Evolutionary conservation across 2,888 invertebrate genomes (phyloP).

Genomic region (Ormyrus labotus): DNA sequence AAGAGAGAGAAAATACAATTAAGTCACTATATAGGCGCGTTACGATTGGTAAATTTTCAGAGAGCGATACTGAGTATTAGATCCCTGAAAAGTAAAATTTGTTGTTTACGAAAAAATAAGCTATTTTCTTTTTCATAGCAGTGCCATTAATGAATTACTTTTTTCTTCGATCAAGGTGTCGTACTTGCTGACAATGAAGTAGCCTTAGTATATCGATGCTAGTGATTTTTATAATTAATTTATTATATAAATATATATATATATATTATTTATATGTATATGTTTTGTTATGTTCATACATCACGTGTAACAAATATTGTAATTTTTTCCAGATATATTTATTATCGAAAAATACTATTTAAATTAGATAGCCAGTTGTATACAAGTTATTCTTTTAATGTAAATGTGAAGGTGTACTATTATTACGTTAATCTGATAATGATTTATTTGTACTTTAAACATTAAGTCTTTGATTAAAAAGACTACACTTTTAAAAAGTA

Average conservation of each 20-base stretch:
- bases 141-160: conserved; percentile 55
- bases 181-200: conserved; percentile 58
- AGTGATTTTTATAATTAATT: conserved; percentile 59
- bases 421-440: conserved; percentile 50
- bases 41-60: conserved; percentile 49
- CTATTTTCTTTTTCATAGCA: conserved; percentile 54
- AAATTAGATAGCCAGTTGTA: conserved; percentile 55
- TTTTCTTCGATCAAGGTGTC: conserved; percentile 52
- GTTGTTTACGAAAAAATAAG: conserved; percentile 38
- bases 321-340: conserved; percentile 56
- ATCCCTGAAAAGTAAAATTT: conserved; percentile 39
- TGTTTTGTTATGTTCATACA: conserved; percentile 58
- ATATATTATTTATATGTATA: conserved; percentile 55
- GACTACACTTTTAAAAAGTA: conserved; percentile 53
- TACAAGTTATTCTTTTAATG: conserved; percentile 58
- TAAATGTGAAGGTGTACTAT: conserved; percentile 57
- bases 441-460: conserved; percentile 54
- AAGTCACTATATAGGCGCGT: conserved; percentile 46
- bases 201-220: conserved; percentile 58
- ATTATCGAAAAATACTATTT: conserved; percentile 55
- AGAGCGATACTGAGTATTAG: conserved; percentile 49
- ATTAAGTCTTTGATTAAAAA: conserved; percentile 47
- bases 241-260: conserved; percentile 55
- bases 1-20: conserved; percentile 15
- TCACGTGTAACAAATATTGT: conserved; percentile 58